Conservation (phyloP, 2,888 invertebrate species). For the Callosobruchus maculatus region DNA sequence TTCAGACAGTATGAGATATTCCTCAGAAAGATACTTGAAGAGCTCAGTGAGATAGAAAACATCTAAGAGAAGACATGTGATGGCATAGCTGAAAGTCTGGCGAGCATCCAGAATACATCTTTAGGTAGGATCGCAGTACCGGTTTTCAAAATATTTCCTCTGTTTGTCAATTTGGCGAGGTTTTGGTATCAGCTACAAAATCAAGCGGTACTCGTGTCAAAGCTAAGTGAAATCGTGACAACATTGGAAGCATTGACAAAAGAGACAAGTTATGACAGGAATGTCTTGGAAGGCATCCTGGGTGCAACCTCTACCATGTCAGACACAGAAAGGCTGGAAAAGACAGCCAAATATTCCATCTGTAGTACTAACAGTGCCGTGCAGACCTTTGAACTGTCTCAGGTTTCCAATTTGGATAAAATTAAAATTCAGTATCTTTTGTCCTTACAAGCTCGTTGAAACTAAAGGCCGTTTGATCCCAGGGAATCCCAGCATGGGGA, state of each 20-base stretch:
- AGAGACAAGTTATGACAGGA: conserved; percentile 37
- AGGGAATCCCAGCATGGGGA: conserved; percentile 66
- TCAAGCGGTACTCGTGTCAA: conserved; percentile 55
- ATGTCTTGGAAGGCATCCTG: conserved; percentile 43
- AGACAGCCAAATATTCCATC: conserved; percentile 14
- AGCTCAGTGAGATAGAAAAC: conserved; percentile 9
- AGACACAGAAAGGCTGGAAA: conserved; percentile 48
- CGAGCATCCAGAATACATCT: conserved; percentile 66
- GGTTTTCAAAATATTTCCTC: conserved; percentile 65
- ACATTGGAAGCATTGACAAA: conserved; percentile 47
- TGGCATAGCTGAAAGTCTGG: conserved; percentile 54
- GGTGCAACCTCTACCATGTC: conserved; percentile 36
- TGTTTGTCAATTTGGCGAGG: background rate
- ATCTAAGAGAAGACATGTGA: conserved; percentile 31
- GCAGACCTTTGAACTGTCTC: conserved; percentile 16
- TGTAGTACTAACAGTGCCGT: conserved; percentile 14
- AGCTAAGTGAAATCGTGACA: conserved; percentile 55
- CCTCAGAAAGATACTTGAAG: conserved; percentile 48
- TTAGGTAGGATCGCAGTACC: conserved; percentile 77
- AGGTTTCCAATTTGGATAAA: conserved; percentile 21
- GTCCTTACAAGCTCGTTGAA: conserved; percentile 62
- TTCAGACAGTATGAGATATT: conserved; percentile 63
- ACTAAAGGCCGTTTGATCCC: conserved; percentile 68
- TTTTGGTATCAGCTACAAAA: conserved; percentile 48
- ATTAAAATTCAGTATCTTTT: conserved; percentile 55